Evolutionary conservation across 37 sponge, comb jelly and placozoan species (phyloP), one percentile per base, ranked within the genome.

Genomic region (Cladorhizidae sp.): DNA sequence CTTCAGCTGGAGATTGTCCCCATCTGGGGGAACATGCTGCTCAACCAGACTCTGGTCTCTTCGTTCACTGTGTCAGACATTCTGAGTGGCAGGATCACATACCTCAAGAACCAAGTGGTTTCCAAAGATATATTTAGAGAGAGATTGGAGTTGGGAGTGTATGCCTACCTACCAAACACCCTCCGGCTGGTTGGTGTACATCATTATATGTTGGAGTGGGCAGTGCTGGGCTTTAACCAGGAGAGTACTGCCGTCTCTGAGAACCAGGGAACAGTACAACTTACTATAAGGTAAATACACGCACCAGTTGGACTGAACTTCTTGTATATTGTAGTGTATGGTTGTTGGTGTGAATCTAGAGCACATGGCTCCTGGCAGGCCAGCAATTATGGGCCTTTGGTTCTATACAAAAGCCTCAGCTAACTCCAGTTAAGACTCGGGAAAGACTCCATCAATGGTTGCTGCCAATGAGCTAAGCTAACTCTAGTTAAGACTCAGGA

Each of bases 31-130:
- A 36, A 50, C 20, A 35, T 84, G 12, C 18, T 32, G 55, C 23
- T 41, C 17, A 39, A 57, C 61, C 17, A 39, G 5, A 20, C 40
- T 0, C 62, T 3, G 2, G 56, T 40, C 31, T 36, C 57, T 41
- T 12, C 20, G 18, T 84, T 84, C 35, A 57, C 77, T 35, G 45
- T 84, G 22, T 58, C 59, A 32, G 59, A 76, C 8, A 21, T 84
- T 37, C 18, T 52, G 28, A 26, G 15, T 39, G 75, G 77, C 20
- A 8, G 23, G 17, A 55, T 83, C 6, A 18, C 59, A 14, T 83
- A 83, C 62, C 43, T 36, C 22, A 57, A 64, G 26, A 74, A 26
- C 54, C 38, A 33, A 1, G 8, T 18, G 28, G 21, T 38, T 36
- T 26, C 21, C 0, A 67, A 74, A 0, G 23, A 31, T 0, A 35